Conservation (phyloP, 2,113 vertebrate genomes). For the Fregata magnificens region DNA sequence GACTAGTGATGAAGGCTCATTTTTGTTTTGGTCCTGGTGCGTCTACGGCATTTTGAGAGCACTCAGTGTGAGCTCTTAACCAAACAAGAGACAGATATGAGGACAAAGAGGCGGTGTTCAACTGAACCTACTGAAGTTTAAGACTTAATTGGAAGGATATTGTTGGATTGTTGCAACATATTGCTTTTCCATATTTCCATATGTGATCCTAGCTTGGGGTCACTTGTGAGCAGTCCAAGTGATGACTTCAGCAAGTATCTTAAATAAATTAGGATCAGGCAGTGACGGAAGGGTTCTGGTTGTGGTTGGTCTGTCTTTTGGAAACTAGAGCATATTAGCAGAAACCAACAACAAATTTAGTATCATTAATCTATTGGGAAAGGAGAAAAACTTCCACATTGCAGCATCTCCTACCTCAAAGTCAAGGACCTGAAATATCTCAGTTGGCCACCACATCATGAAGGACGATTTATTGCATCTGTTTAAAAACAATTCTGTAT, state of each 20-base stretch:
- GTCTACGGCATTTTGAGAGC: background rate
- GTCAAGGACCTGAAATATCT: constrained; percentile 52
- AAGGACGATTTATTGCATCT: constrained; percentile 43
- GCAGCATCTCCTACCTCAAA: constrained; percentile 56
- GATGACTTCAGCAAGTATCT: constrained; percentile 71
- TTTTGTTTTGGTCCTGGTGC: background rate
- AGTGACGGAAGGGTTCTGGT: constrained; percentile 64
- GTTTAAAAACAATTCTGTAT: background rate
- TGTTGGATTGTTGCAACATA: constrained; percentile 61
- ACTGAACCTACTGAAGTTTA: constrained; percentile 14
- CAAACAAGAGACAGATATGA: background rate
- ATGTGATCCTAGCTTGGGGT: constrained; percentile 69
- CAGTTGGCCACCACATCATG: background rate
- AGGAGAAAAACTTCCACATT: constrained; percentile 46
- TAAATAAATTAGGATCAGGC: constrained; percentile 72
- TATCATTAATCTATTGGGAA: constrained; percentile 44
- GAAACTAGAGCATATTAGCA: constrained; percentile 40
- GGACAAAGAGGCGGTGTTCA: background rate
- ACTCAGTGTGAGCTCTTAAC: background rate
- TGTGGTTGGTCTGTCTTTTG: constrained; percentile 62
- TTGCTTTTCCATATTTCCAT: constrained; percentile 66
- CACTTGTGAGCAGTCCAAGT: constrained; percentile 69
- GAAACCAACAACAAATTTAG: constrained; percentile 58
- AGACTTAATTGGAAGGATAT: constrained; percentile 56
- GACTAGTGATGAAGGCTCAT: background rate